These are phyloP conservation scores for Macrostomum lignano DNA, from an alignment of 1,140 invertebrate genomes.

Conservation along the genomic window DNA sequence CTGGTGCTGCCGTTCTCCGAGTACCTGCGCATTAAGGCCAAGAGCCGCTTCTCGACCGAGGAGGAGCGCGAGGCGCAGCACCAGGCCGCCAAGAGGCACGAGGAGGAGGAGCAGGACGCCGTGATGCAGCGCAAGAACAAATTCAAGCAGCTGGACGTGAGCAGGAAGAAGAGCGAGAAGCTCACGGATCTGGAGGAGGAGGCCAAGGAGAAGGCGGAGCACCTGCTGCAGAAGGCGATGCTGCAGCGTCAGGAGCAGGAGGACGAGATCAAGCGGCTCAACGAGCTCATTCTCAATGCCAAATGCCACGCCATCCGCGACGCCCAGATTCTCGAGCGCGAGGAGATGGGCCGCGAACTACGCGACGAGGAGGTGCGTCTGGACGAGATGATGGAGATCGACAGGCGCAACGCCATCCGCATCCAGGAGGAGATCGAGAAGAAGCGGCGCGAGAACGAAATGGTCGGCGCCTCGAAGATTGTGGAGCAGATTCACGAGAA, in stretches of 20 bases:
- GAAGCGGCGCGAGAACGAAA: constrained; percentile 15
- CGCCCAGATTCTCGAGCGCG: constrained; percentile 26
- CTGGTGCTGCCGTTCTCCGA: constrained; percentile 14
- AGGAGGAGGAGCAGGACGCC: no score
- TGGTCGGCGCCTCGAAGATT: constrained; percentile 21
- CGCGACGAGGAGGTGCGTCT: constrained; percentile 20
- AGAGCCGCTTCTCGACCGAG: constrained; percentile 13
- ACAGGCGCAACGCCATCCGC: constrained; percentile 21
- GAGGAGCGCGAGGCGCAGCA: no score
- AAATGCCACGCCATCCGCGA: constrained; percentile 28
- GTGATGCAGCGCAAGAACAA: no score
- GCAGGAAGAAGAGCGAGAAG: constrained; percentile 19
- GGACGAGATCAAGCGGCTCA: constrained; percentile 28
- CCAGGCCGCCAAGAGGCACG: no score
- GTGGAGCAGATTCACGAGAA: constrained; percentile 25
- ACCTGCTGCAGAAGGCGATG: constrained; percentile 21
- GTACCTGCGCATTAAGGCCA: constrained; percentile 14
- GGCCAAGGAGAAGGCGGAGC: constrained; percentile 22
- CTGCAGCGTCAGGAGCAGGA: constrained; percentile 25
- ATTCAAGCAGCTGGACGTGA: constrained; percentile 21
- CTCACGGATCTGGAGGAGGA: constrained; percentile 25
- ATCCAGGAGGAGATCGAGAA: constrained; percentile 26
- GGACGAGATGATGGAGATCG: constrained; percentile 28
- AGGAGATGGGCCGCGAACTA: constrained; percentile 19
- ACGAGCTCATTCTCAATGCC: constrained; percentile 28